Percentiles rank a stretch among this genome's conserved stretches.
These are phyloP conservation scores for Pipra filicauda DNA, from an alignment of 2,113 vertebrate species.

Conservation along the genomic window DNA sequence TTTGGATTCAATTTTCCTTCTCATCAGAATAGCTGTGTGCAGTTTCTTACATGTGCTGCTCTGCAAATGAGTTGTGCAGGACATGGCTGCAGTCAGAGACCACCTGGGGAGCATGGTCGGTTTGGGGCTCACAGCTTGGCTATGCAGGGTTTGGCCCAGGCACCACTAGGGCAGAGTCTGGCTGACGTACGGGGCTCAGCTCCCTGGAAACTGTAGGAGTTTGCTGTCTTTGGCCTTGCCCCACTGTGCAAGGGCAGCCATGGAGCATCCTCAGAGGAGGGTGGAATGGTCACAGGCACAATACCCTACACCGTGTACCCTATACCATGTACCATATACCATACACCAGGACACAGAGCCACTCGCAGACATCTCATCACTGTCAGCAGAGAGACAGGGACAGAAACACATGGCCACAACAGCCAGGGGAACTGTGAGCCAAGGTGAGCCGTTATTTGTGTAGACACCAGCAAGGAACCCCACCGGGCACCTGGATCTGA, in stretches of 20 bases:
- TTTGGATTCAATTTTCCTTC: constrained; percentile 34
- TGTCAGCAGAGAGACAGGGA: background rate
- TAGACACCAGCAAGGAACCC: background rate
- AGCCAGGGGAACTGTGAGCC: background rate
- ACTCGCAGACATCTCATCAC: background rate
- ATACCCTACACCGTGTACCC: background rate
- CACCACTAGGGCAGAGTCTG: background rate
- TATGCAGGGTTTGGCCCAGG: background rate
- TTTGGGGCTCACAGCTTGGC: background rate
- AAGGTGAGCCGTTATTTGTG: background rate
- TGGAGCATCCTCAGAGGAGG: background rate
- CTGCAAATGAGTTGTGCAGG: background rate
- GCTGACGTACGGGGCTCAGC: background rate
- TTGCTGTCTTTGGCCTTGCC: background rate
- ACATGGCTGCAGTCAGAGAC: background rate
- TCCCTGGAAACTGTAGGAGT: background rate
- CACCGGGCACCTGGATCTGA: background rate
- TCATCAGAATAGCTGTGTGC: background rate
- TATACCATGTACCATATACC: background rate
- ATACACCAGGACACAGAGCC: background rate
- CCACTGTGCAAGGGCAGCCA: background rate
- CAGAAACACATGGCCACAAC: background rate
- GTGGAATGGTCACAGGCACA: background rate
- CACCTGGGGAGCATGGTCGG: background rate
- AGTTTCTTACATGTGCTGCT: background rate